Evolutionary conservation across 2,797 vertebrate species (phyloP).

Genomic region (Bryconaethiops microstoma): DNA sequence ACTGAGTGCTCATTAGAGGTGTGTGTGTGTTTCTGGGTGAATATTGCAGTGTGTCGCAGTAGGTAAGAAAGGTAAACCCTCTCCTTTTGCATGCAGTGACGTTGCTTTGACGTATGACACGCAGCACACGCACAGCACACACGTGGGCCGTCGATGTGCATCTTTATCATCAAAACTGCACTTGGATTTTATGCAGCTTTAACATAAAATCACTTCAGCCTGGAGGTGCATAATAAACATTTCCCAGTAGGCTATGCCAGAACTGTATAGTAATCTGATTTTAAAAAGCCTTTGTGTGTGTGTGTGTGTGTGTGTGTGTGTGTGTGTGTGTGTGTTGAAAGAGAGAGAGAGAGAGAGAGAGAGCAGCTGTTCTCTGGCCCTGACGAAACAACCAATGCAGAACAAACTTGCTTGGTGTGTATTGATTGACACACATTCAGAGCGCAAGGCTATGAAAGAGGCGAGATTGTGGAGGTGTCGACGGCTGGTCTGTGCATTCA

Average conservation of each 20-base stretch:
- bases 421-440: conserved; percentile 60
- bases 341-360: conserved; percentile 3
- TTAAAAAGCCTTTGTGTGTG: not conserved
- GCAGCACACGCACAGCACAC: conserved; percentile 14
- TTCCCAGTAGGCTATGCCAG: not conserved
- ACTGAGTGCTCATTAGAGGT: not conserved
- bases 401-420: conserved; percentile 37
- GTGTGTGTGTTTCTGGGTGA: not conserved
- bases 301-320: not conserved
- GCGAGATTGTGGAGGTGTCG: conserved; percentile 37
- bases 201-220: conserved; percentile 7
- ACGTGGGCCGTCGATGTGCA: conserved; percentile 4
- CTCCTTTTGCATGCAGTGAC: conserved; percentile 37
- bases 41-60: conserved; percentile 12
- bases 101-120: conserved; percentile 45
- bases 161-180: no score
- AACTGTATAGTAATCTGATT: conserved; percentile 5
- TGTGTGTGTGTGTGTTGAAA: not conserved
- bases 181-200: not conserved
- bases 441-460: conserved; percentile 33
- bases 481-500: conserved; percentile 39
- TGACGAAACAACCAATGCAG: conserved; percentile 42
- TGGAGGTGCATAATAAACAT: not conserved
- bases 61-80: conserved; percentile 12
- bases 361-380: conserved; percentile 47